Conservation (phyloP, 2,888 invertebrate genomes). For the Epinotia bilunana region DNA sequence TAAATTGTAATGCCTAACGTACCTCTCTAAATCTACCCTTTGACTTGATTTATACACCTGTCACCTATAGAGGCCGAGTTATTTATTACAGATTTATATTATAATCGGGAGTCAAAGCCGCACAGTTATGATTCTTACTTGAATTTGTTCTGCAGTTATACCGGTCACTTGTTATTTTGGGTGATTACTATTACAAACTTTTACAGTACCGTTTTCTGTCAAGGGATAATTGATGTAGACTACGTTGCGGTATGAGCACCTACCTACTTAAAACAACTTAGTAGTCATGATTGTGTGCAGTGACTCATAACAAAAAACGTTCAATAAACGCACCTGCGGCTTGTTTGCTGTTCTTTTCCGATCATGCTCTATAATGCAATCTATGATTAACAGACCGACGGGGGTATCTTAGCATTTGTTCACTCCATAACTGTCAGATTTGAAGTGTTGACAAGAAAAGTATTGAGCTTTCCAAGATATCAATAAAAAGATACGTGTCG, state of each 20-base stretch:
- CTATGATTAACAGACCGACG: constrained; percentile 6
- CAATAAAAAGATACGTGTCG: constrained; percentile 84
- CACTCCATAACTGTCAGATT: constrained; percentile 66
- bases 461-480: constrained; percentile 82
- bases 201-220: background rate
- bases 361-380: constrained; percentile 6
- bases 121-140: no score
- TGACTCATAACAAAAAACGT: background rate
- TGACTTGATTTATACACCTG: no score
- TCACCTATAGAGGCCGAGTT: no score
- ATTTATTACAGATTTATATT: background rate
- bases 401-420: constrained; percentile 56
- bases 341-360: background rate
- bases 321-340: constrained; percentile 12
- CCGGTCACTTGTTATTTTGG: background rate
- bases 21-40: no score
- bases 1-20: no score
- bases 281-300: background rate
- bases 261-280: background rate
- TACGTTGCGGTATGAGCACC: background rate
- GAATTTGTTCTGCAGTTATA: no score
- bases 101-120: no score
- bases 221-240: background rate
- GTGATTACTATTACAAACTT: background rate
- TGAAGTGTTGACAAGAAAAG: constrained; percentile 77